Percentiles rank a stretch among this genome's conserved stretches.
phyloP scores from a whole-genome alignment of 2,888 invertebrate species.

The Drosophila hamatofila region DNA sequence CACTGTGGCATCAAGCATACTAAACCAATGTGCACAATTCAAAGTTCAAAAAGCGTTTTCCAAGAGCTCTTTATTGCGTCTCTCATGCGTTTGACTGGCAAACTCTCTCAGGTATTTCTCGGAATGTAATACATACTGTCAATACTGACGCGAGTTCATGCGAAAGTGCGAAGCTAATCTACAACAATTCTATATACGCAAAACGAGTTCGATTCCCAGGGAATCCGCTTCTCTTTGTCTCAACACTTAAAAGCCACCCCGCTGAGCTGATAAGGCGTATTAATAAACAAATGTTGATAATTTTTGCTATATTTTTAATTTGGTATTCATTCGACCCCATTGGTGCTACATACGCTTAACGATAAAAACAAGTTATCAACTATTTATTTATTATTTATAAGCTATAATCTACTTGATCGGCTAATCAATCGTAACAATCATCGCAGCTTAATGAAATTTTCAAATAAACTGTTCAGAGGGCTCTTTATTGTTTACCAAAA shows the following conservation, averaged over 20 bases:
- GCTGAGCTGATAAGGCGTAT: background rate
- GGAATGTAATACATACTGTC: constrained; percentile 7
- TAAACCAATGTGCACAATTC: constrained; percentile 40
- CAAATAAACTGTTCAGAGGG: background rate
- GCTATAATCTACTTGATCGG: background rate
- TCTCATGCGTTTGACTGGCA: background rate
- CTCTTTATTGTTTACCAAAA: background rate
- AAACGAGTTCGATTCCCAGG: background rate
- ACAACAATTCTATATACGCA: background rate
- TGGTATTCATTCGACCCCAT: background rate
- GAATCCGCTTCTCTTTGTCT: background rate
- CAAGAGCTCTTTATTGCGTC: constrained; percentile 26
- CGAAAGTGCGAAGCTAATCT: background rate
- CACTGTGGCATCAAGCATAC: constrained; percentile 31
- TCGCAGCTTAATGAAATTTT: background rate
- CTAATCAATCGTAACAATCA: background rate
- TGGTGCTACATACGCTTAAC: background rate
- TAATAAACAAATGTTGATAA: background rate
- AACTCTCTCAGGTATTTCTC: constrained; percentile 1
- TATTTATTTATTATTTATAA: background rate
- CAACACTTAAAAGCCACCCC: background rate
- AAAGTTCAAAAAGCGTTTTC: constrained; percentile 39
- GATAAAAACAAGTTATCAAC: background rate
- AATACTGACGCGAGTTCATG: background rate
- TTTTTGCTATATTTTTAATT: background rate